These are phyloP conservation scores for Celastrina argiolus DNA, from an alignment of 2,888 invertebrate species.

Conservation along the genomic window DNA sequence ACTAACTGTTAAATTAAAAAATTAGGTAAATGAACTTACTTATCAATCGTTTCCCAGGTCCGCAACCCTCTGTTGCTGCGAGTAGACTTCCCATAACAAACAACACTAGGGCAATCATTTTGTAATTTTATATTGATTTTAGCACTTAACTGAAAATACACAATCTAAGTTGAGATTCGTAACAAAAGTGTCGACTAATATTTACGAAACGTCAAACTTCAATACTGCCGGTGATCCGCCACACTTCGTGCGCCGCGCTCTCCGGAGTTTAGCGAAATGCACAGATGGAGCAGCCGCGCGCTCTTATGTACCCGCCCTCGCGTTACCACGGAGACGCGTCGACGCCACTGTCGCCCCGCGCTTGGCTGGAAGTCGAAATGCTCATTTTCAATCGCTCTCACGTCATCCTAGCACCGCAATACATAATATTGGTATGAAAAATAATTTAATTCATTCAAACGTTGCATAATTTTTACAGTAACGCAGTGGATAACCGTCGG, in stretches of 20 bases:
- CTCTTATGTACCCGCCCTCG: slow-evolving; percentile 56
- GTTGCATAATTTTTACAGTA: slow-evolving; percentile 15
- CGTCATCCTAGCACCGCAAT: slow-evolving; percentile 20
- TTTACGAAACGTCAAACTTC: slow-evolving; percentile 75
- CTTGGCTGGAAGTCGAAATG: slow-evolving; percentile 31
- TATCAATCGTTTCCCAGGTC: slow-evolving; percentile 66
- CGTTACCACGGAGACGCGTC: slow-evolving; percentile 66
- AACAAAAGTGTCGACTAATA: slow-evolving; percentile 70
- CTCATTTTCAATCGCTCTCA: slow-evolving; percentile 23
- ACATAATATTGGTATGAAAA: slow-evolving; percentile 22
- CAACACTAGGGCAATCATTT: slow-evolving; percentile 75
- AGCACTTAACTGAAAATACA: slow-evolving; percentile 67
- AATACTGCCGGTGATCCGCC: slow-evolving; percentile 66
- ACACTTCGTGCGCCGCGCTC: slow-evolving; percentile 74
- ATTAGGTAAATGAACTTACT: slow-evolving; percentile 53
- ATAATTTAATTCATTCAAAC: slow-evolving; percentile 12
- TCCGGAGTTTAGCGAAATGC: slow-evolving; percentile 63
- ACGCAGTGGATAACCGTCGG: not conserved
- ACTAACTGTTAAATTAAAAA: not conserved
- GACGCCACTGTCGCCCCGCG: slow-evolving; percentile 52
- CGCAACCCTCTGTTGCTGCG: slow-evolving; percentile 68
- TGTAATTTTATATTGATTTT: slow-evolving; percentile 54
- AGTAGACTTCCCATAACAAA: slow-evolving; percentile 70
- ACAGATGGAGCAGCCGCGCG: slow-evolving; percentile 44
- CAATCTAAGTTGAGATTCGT: slow-evolving; percentile 69